Conservation (phyloP, 2,888 invertebrate species). For the Trachelus iudaicus region DNA sequence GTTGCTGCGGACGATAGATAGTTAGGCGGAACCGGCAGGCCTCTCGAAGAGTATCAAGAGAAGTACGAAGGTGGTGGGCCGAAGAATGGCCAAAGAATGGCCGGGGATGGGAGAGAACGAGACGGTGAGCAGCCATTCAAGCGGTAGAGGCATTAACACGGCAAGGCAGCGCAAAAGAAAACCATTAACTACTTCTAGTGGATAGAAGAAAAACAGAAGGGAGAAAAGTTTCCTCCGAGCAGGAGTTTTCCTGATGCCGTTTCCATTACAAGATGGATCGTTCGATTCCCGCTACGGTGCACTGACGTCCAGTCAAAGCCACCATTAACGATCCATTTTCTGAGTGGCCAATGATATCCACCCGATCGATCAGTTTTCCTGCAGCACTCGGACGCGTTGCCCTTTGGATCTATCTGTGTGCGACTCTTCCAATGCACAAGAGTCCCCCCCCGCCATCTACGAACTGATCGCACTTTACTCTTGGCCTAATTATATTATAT, state of each 20-base stretch:
- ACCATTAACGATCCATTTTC: conserved; percentile 49
- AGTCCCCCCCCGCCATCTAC: not conserved
- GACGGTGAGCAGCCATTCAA: conserved; percentile 35
- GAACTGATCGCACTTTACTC: not conserved
- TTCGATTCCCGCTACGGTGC: conserved; percentile 33
- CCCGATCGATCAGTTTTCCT: conserved; percentile 10
- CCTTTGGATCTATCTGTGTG: not conserved
- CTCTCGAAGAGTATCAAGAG: not conserved
- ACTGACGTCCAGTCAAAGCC: conserved; percentile 25
- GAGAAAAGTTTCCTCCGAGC: not conserved
- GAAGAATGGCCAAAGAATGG: too few species aligned
- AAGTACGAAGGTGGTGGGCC: not conserved
- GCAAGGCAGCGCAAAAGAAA: conserved; percentile 52
- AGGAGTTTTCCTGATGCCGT: conserved; percentile 41
- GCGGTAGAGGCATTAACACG: conserved; percentile 48
- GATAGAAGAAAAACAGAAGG: conserved; percentile 15
- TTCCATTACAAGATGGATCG: conserved; percentile 58
- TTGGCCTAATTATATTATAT: not conserved
- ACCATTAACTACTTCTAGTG: conserved; percentile 56
- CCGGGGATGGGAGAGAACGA: not conserved
- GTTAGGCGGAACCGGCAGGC: not conserved
- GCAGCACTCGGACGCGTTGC: too few species aligned
- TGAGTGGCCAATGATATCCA: conserved; percentile 36
- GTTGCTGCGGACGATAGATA: not conserved
- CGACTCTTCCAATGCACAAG: conserved; percentile 1